Base-by-base conservation (phyloP, 1,140 invertebrate genomes). In the Latrodectus geometricus region DNA sequence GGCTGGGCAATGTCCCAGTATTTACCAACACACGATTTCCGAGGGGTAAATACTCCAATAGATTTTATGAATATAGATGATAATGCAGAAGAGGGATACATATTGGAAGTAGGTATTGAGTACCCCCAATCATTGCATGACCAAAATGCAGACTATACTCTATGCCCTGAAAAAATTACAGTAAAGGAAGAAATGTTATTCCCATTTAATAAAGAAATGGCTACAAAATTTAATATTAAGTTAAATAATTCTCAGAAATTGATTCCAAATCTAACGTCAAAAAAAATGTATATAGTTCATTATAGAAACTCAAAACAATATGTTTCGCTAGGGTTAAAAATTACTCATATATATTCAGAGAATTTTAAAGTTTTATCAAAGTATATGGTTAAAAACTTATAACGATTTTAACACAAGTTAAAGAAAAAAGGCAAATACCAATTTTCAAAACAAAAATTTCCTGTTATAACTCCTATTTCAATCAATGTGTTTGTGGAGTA, bases 241-340 rank as follows among this genome's bases (percentile, higher is more conserved):
- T 9, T 48, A 35, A 14, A 15, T 48, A 23, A 48, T 49, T 11
- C 11, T 14, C 49, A 20, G 50, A 87, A 87, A 88, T 52, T 88
- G 2, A 14, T 72, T 11, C 70, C 35, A n/a, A 78, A 68, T 88
- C 81, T 88, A 56, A 17, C 56, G 9, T 7, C 70, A 52, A 88
- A 87, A 23, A 87, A 88, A 83, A 92, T 91, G 65, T 93, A 93
- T 90, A 88, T 91, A 69, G 90, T 93, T 73, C 92, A 93, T 89
- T 92, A 92, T 90, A 82, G 88, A 87, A 92, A 91, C 89, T 90
- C 93, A 69, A 89, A 92, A 90, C 92, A n/a, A n/a, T n/a, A n/a
- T n/a, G n/a, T n/a, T n/a, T n/a, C n/a, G n/a, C n/a, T n/a, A n/a
- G n/a, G n/a, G n/a, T n/a, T n/a, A n/a, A n/a, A n/a, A n/a, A n/a